phyloP scores from a whole-genome alignment of 2,797 vertebrate species.

The Gila robusta region DNA sequence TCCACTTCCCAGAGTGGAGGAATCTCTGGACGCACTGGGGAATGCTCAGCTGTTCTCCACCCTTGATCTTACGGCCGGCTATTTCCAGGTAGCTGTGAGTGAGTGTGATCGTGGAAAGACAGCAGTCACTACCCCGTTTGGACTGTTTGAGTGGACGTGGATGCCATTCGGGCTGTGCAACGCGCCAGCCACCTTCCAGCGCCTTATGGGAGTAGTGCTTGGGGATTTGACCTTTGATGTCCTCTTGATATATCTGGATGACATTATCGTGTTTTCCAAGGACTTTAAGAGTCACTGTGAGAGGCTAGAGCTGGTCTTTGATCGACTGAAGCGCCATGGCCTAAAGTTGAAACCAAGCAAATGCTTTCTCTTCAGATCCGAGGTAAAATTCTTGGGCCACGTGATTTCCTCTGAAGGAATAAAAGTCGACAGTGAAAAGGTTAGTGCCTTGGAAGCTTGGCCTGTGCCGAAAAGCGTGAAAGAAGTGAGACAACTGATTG shows the following conservation, averaged over 20 bases:
- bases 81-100: not conserved
- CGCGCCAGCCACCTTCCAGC: not conserved
- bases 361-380: not conserved
- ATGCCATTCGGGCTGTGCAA: constrained; percentile 38
- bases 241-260: too few species aligned
- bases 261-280: not conserved
- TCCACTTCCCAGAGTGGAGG: not conserved
- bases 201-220: too few species aligned
- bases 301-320: not conserved
- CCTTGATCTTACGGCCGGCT: not conserved
- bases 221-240: too few species aligned
- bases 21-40: not conserved
- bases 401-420: constrained; percentile 28
- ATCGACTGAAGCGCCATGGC: not conserved
- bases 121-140: not conserved
- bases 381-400: not conserved
- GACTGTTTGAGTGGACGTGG: constrained; percentile 28
- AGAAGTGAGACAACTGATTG: constrained; percentile 34
- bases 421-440: constrained; percentile 33
- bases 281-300: constrained; percentile 38
- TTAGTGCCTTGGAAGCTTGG: constrained; percentile 23
- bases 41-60: not conserved
- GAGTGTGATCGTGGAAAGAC: not conserved
- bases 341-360: not conserved
- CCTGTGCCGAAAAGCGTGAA: not conserved